phyloP scores from a whole-genome alignment of 2,888 invertebrate species.

The Melanargia galathea region DNA sequence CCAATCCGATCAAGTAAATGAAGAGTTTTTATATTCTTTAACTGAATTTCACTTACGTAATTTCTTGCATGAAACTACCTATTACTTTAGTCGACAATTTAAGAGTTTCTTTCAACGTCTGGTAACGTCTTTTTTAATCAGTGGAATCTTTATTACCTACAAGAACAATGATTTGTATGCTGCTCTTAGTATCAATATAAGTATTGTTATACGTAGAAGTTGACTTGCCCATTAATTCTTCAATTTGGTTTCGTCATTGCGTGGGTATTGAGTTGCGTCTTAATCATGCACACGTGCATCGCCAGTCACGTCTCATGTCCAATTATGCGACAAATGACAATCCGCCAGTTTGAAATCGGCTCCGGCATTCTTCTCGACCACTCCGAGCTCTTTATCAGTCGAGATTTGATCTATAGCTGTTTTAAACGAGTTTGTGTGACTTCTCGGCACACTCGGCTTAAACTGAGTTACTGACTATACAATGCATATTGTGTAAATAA shows the following conservation, averaged over 20 bases:
- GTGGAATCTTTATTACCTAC: background rate
- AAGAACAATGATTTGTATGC: background rate
- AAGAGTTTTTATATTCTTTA: background rate
- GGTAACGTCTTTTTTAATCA: background rate
- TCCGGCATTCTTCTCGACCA: conserved; percentile 17
- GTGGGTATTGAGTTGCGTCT: conserved; percentile 32
- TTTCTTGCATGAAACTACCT: too few relatives aligned
- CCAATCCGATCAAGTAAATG: conserved; percentile 34
- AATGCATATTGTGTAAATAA: background rate
- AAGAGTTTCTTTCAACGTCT: too few relatives aligned
- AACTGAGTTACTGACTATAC: background rate
- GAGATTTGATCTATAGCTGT: conserved; percentile 12
- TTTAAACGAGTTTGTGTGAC: conserved; percentile 1
- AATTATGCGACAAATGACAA: conserved; percentile 48
- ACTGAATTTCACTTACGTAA: background rate
- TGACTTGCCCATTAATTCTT: conserved; percentile 12
- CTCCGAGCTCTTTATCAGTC: conserved; percentile 13
- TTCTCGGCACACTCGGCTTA: background rate
- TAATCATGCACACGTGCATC: conserved; percentile 61
- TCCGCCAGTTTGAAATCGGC: conserved; percentile 31
- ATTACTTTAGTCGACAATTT: background rate
- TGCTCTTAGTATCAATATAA: background rate
- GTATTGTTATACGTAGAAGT: conserved; percentile 9
- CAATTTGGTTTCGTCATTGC: conserved; percentile 29
- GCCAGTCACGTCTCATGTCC: conserved; percentile 56